phyloP scores from a whole-genome alignment of 2,888 invertebrate genomes.

The Xylota sylvarum region DNA sequence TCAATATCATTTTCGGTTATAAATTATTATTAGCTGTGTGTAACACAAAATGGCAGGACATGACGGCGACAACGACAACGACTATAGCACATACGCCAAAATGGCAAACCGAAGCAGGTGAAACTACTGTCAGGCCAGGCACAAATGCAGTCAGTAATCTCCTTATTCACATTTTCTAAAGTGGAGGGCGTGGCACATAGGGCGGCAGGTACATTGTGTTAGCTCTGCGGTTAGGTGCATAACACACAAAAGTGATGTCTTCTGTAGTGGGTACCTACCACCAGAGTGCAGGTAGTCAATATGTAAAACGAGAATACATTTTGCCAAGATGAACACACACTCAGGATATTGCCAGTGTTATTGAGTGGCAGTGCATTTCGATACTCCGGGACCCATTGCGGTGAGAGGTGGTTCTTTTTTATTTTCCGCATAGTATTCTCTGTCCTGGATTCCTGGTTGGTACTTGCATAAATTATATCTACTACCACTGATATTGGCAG shows the following conservation, averaged over 20 bases:
- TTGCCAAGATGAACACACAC: slow-evolving; percentile 48
- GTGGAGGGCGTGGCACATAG: slow-evolving; percentile 3
- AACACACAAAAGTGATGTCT: slow-evolving; percentile 50
- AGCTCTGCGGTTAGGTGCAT: slow-evolving; percentile 43
- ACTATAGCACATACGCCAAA: slow-evolving; percentile 21
- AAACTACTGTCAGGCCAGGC: not conserved
- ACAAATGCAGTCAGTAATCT: slow-evolving; percentile 33
- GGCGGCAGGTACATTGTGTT: slow-evolving; percentile 29
- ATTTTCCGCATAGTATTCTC: slow-evolving; percentile 11
- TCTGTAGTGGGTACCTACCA: not conserved
- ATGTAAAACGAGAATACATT: slow-evolving; percentile 57
- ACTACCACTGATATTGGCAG: slow-evolving; percentile 69
- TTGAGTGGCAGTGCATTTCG: slow-evolving; percentile 72
- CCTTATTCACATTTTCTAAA: slow-evolving; percentile 54
- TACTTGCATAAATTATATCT: slow-evolving; percentile 69
- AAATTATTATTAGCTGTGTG: slow-evolving; percentile 74
- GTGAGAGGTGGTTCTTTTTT: slow-evolving; percentile 6
- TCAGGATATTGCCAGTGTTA: slow-evolving; percentile 43
- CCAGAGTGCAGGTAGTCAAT: slow-evolving; percentile 45
- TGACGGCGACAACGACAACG: slow-evolving; percentile 50
- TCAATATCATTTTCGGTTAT: slow-evolving; percentile 74
- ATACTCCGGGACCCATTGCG: slow-evolving; percentile 33
- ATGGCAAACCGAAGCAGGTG: slow-evolving; percentile 26
- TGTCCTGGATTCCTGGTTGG: slow-evolving; percentile 32
- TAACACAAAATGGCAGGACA: slow-evolving; percentile 53